Evolutionary conservation across 2,888 invertebrate species (phyloP).

Genomic region (Vanessa cardui): DNA sequence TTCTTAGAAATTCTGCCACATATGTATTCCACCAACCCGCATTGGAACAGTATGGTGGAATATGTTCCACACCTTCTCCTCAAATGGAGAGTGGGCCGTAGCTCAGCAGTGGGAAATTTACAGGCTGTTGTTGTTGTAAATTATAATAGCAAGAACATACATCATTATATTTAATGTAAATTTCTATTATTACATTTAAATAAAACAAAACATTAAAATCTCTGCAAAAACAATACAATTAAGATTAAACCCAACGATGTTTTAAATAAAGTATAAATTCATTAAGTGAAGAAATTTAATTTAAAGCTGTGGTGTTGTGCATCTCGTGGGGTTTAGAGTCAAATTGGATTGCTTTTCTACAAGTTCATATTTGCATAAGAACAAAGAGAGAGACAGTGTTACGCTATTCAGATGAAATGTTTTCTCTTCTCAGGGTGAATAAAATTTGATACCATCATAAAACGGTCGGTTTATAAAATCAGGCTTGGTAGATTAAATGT

Average conservation of each 20-base stretch:
- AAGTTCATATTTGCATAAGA: slow-evolving; percentile 73
- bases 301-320: slow-evolving; percentile 66
- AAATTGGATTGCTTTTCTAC: slow-evolving; percentile 75
- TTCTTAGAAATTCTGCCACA: too few relatives aligned
- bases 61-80: too few relatives aligned
- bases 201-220: slow-evolving; percentile 17
- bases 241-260: slow-evolving; percentile 18
- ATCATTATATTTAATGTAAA: too few relatives aligned
- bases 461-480: slow-evolving; percentile 7
- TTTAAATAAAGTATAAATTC: slow-evolving; percentile 35
- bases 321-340: slow-evolving; percentile 67
- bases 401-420: background rate
- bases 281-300: slow-evolving; percentile 55
- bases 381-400: slow-evolving; percentile 46
- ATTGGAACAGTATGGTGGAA: too few relatives aligned
- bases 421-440: slow-evolving; percentile 3
- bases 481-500: too few relatives aligned
- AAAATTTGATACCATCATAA: slow-evolving; percentile 23
- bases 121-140: too few relatives aligned
- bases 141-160: too few relatives aligned
- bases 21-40: too few relatives aligned
- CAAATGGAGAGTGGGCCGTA: too few relatives aligned
- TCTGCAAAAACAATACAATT: slow-evolving; percentile 12
- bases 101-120: too few relatives aligned
- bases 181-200: too few relatives aligned